Evolutionary conservation across 2,888 invertebrate species (phyloP).

Genomic region (Mongoloraphidia duomilia): DNA sequence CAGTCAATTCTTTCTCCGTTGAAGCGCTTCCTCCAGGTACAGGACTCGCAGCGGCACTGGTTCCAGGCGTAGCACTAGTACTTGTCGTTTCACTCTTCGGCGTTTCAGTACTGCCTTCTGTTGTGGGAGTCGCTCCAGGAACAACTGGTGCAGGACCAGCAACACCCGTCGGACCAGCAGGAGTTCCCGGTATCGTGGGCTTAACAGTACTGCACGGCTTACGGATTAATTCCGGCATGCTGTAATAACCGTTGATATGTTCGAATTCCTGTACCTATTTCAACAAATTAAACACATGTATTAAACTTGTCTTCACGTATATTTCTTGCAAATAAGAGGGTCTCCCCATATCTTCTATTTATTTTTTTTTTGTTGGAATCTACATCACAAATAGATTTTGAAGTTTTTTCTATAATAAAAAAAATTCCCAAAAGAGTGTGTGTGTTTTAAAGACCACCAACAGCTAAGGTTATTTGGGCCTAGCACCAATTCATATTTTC

Average conservation of each 20-base stretch:
- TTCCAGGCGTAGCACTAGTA: slow-evolving; percentile 20
- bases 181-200: slow-evolving; percentile 26
- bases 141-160: slow-evolving; percentile 20
- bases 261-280: slow-evolving; percentile 90
- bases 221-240: slow-evolving; percentile 84
- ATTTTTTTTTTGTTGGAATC: too few relatives aligned
- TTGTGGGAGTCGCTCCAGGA: slow-evolving; percentile 18
- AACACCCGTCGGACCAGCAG: slow-evolving; percentile 22
- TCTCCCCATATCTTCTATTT: too few relatives aligned
- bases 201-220: slow-evolving; percentile 63
- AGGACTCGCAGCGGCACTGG: slow-evolving; percentile 39
- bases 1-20: background rate
- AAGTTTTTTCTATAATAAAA: too few relatives aligned
- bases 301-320: slow-evolving; percentile 3
- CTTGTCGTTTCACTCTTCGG: slow-evolving; percentile 40
- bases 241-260: slow-evolving; percentile 93
- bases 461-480: too few relatives aligned
- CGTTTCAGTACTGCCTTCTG: slow-evolving; percentile 27
- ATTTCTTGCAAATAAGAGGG: background rate
- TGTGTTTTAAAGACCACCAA: too few relatives aligned
- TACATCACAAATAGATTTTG: too few relatives aligned
- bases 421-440: too few relatives aligned
- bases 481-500: too few relatives aligned
- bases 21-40: slow-evolving; percentile 36
- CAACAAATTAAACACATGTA: background rate